Conservation (phyloP, 2,113 vertebrate genomes). For the Onychostruthus taczanowskii region DNA sequence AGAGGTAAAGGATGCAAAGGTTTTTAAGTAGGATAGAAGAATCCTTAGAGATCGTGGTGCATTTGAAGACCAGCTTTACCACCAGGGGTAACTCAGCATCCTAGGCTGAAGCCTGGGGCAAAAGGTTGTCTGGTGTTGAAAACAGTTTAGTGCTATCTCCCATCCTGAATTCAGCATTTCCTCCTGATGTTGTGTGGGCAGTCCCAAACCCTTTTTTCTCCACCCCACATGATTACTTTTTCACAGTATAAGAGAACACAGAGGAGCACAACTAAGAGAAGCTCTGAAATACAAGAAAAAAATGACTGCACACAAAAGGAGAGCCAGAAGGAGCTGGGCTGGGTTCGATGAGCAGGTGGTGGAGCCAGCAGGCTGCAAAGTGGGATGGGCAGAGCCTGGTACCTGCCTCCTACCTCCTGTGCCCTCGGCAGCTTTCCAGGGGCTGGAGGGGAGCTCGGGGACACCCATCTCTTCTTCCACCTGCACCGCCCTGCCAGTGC, state of each 20-base stretch:
- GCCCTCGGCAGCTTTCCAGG: background rate
- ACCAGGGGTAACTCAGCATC: background rate
- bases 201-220: background rate
- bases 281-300: background rate
- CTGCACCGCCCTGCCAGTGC: fast-evolving
- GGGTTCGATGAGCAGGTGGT: background rate
- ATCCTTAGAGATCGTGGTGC: background rate
- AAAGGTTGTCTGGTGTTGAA: background rate
- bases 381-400: background rate
- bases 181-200: background rate
- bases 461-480: background rate
- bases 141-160: background rate
- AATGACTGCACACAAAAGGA: background rate
- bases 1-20: background rate
- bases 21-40: background rate
- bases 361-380: background rate
- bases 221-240: background rate
- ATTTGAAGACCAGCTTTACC: background rate
- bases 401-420: background rate
- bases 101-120: background rate
- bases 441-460: background rate
- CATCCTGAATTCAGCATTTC: background rate
- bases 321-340: background rate
- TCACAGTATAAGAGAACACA: background rate
- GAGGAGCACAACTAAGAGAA: background rate